phyloP scores from a whole-genome alignment of 2,888 invertebrate species.

The Prosopocoilus inquinatus region DNA sequence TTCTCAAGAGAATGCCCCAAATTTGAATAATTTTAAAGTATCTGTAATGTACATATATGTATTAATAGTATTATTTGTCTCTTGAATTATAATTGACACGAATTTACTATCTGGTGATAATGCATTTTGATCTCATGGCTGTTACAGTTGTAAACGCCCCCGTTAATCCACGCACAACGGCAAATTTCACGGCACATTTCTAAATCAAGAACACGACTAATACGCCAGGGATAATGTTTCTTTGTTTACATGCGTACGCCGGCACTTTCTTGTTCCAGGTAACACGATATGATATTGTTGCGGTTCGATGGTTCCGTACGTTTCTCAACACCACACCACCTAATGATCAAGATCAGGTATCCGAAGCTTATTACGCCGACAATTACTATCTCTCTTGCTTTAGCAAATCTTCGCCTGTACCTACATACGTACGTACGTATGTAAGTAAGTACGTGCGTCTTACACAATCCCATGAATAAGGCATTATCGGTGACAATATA shows the following conservation, averaged over 20 bases:
- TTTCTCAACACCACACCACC: conserved; percentile 10
- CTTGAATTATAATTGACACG: too few relatives aligned
- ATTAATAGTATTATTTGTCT: too few relatives aligned
- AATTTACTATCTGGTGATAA: too few relatives aligned
- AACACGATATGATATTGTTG: conserved; percentile 5
- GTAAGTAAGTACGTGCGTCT: not conserved
- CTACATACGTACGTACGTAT: too few relatives aligned
- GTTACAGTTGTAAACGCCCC: too few relatives aligned
- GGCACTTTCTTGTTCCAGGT: not conserved
- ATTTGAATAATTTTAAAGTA: too few relatives aligned
- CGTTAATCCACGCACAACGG: not conserved
- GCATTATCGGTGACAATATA: not conserved
- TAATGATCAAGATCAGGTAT: conserved; percentile 12
- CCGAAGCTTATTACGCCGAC: conserved; percentile 2
- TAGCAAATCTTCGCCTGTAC: not conserved
- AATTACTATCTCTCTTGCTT: not conserved
- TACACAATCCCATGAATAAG: not conserved
- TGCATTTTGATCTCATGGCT: too few relatives aligned
- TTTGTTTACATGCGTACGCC: not conserved
- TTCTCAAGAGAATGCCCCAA: too few relatives aligned
- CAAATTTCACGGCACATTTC: not conserved
- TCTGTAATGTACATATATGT: too few relatives aligned
- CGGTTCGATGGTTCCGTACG: conserved; percentile 9
- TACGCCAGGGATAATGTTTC: not conserved
- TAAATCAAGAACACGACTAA: not conserved